phyloP scores from a whole-genome alignment of 2,888 invertebrate genomes.

The Lumbricus terrestris region DNA sequence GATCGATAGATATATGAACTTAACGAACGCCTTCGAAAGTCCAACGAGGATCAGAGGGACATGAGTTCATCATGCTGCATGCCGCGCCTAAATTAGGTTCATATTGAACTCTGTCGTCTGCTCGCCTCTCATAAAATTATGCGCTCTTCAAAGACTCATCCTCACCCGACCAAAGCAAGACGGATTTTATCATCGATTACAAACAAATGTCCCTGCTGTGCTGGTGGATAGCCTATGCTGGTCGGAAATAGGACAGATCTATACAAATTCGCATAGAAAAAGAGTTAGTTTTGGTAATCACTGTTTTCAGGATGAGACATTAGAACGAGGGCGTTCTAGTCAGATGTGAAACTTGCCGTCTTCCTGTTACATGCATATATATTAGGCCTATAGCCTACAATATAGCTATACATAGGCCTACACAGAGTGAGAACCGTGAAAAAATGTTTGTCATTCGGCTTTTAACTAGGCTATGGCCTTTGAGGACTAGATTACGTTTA shows the following conservation, averaged over 20 bases:
- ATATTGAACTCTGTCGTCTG: background rate
- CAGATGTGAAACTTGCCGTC: background rate
- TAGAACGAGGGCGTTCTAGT: background rate
- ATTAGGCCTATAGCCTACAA: too few species aligned
- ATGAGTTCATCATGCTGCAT: background rate
- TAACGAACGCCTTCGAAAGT: background rate
- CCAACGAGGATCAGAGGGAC: background rate
- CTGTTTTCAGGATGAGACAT: background rate
- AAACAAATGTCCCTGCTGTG: background rate
- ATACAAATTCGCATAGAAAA: background rate
- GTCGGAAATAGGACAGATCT: background rate
- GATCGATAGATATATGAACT: too few species aligned
- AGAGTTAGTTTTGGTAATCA: background rate
- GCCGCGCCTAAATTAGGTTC: too few species aligned
- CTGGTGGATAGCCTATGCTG: background rate
- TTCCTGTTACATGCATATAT: too few species aligned
- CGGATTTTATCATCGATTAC: background rate
- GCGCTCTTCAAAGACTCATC: background rate
- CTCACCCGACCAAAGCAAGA: background rate
- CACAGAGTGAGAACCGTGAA: too few species aligned
- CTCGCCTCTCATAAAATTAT: too few species aligned
- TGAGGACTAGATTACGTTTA: too few species aligned
- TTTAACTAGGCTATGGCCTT: too few species aligned
- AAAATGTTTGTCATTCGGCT: too few species aligned
- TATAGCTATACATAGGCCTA: too few species aligned